Percentiles rank a stretch among this genome's conserved stretches.
Evolutionary conservation across 2,113 vertebrate genomes (phyloP).

Genomic region (Sorex araneus): DNA sequence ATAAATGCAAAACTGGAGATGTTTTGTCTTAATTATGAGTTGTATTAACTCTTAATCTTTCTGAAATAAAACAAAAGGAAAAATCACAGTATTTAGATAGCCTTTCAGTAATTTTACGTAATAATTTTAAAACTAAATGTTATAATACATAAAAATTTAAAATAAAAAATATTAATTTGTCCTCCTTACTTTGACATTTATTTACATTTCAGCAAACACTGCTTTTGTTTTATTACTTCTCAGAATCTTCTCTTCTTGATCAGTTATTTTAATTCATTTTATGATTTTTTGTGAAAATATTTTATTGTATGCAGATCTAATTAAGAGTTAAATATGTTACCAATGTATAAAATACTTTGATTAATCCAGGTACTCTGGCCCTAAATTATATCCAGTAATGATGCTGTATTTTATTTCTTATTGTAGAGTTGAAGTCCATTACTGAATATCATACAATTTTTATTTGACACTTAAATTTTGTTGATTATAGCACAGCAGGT

Average conservation of each 20-base stretch:
- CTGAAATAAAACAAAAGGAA: conserved; percentile 9
- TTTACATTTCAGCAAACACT: not conserved
- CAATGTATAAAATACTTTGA: not conserved
- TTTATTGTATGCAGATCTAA: not conserved
- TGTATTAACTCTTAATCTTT: not conserved
- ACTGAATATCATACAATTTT: not conserved
- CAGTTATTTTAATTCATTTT: conserved; percentile 32
- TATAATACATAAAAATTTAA: not conserved
- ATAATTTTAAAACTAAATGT: not conserved
- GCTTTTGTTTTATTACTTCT: not conserved
- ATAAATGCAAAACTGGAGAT: not conserved
- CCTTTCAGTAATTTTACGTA: not conserved
- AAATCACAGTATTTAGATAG: not conserved
- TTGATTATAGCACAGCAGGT: not conserved
- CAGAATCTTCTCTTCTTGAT: not conserved
- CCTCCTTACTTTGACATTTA: not conserved
- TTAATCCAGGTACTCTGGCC: not conserved
- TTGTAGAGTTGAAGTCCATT: not conserved
- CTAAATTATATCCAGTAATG: not conserved
- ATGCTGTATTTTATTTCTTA: not conserved
- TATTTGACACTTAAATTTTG: not conserved
- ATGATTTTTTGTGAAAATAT: not conserved
- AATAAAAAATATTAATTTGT: not conserved
- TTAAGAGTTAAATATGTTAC: not conserved
- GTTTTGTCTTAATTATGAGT: not conserved